Evolutionary conservation across 2,113 vertebrate genomes (phyloP).

Genomic region (human): DNA sequence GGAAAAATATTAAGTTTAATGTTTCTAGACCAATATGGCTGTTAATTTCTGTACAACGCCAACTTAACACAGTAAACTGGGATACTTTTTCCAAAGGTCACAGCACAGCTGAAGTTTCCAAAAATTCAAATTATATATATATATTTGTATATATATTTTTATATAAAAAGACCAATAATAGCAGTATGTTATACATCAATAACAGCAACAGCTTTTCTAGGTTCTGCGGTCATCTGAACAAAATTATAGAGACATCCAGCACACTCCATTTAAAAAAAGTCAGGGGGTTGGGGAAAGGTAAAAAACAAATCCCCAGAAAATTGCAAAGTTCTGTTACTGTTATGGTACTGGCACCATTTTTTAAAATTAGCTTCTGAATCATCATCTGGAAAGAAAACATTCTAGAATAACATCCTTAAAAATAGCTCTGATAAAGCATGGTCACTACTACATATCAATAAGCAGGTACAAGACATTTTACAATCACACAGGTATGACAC

Average conservation of each 20-base stretch:
- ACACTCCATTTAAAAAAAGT: slow-evolving; percentile 65
- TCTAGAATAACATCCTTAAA: no score
- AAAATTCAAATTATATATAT: slow-evolving; percentile 87
- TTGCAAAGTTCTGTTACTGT: slow-evolving; percentile 76
- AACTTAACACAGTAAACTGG: slow-evolving; percentile 87
- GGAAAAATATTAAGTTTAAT: slow-evolving; percentile 90
- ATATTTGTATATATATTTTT: background rate
- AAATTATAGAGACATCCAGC: no score
- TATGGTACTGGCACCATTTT: slow-evolving; percentile 82
- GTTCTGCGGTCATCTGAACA: no score
- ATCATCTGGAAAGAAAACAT: no score
- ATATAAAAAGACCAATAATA: no score
- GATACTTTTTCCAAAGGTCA: slow-evolving; percentile 87
- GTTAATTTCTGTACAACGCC: slow-evolving; percentile 91
- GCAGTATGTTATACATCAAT: no score
- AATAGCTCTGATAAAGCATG: no score
- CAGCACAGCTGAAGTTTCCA: slow-evolving; percentile 87
- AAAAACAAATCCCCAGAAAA: slow-evolving; percentile 61
- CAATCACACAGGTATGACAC: slow-evolving; percentile 87
- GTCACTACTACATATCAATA: slow-evolving; percentile 74
- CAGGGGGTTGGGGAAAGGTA: background rate
- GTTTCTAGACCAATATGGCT: slow-evolving; percentile 91
- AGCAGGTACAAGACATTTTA: slow-evolving; percentile 85
- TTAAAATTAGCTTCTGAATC: slow-evolving; percentile 72
- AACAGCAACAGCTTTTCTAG: no score